Evolutionary conservation across 1,140 invertebrate genomes (phyloP).

Genomic region (Sycophaga agraensis): DNA sequence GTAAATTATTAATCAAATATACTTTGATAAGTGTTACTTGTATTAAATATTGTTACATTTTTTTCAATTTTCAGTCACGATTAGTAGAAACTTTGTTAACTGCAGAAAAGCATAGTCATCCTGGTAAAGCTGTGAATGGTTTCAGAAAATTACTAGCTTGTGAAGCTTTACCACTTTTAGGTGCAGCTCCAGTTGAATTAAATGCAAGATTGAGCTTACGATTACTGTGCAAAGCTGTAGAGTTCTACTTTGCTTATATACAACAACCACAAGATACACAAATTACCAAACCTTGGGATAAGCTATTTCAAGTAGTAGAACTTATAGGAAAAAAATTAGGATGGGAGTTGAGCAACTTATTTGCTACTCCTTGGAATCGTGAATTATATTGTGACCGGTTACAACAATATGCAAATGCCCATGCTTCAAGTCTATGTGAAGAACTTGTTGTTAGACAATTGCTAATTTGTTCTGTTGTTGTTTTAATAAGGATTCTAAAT

Average conservation of each 20-base stretch:
- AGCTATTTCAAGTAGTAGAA: conserved; percentile 74
- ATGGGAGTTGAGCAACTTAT: conserved; percentile 71
- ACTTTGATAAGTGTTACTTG: conserved; percentile 6
- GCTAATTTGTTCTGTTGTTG: conserved; percentile 45
- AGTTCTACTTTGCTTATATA: conserved; percentile 67
- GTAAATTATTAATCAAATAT: conserved; percentile 56
- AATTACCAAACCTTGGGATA: conserved; percentile 76
- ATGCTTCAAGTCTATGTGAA: conserved; percentile 42
- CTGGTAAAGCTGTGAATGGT: conserved; percentile 67
- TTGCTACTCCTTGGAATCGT: conserved; percentile 46
- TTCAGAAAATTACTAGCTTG: conserved; percentile 74
- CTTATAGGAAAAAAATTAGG: conserved; percentile 73
- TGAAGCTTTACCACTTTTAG: conserved; percentile 74
- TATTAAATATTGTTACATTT: background rate
- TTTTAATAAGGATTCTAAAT: conserved; percentile 49
- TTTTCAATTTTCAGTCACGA: conserved; percentile 58
- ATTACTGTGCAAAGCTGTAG: conserved; percentile 63
- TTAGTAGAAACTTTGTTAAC: conserved; percentile 74
- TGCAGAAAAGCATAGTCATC: conserved; percentile 73
- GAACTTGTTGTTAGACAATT: conserved; percentile 47
- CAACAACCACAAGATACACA: conserved; percentile 67
- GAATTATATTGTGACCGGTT: conserved; percentile 49
- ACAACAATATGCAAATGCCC: conserved; percentile 44
- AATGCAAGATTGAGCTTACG: conserved; percentile 68
- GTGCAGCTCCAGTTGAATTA: conserved; percentile 63